Base-by-base conservation (phyloP, 2,113 vertebrate genomes). In the Natator depressus region DNA sequence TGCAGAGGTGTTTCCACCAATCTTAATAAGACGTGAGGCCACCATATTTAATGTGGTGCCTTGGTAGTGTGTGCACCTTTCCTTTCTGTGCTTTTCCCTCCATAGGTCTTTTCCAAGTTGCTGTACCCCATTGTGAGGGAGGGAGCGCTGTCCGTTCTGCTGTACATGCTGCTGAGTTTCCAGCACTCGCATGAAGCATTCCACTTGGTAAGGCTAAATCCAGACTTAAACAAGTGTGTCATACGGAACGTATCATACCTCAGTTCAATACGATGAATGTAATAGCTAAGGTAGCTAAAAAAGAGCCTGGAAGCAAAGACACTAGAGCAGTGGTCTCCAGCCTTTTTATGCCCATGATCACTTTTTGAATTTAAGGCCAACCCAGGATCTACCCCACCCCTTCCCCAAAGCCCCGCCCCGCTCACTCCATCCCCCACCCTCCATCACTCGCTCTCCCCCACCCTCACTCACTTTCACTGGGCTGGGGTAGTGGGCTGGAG, bases 181-280 rank as follows among this genome's bases (percentile, higher is more conserved):
- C 98, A 99, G 96, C 98, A 99, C 83, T 99, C 99, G 22, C 98
- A 99, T 0, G 99, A 99, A 85, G 98, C 98, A 4, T 99, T 99
- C 97, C 99, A 99, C 93, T 84, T 99, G 98, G 99, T 99, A 98
- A 98, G 98, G 75, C 49, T 85, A n/a, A 1, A 0, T 69, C 82
- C 5, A 6, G 22, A 10, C 42, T 85, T 0, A 3, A n/a, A 19
- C 46, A 87, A 93, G 62, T 53, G 17, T 49, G 38, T 47, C 46
- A 2, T 49, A 46, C 31, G 24, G 50, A 49, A 10, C 5, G 4
- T 22, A 57, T 20, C 19, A 10, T 20, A 62, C 35, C 3, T 0
- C 22, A 8, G 16, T 1, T 0, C 11, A 14, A 10, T 1, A 10
- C 4, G 25, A 42, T 57, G 38, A 82, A 42, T 8, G 5, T 6